Evolutionary conservation across 2,888 invertebrate species (phyloP).

Genomic region (Aporophyla lueneburgensis): DNA sequence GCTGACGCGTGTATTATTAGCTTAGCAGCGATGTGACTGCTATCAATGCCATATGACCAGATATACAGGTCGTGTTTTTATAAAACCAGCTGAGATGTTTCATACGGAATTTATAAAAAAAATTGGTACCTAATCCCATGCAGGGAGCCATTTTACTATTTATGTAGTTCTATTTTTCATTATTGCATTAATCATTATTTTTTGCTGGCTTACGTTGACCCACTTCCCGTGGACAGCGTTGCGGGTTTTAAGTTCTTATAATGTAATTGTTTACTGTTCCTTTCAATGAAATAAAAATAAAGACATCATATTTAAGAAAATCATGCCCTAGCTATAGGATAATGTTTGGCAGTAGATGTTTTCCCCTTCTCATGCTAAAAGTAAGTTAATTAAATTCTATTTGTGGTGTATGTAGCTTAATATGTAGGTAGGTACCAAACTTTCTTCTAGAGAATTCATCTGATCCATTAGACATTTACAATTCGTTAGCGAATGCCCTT

Average conservation of each 20-base stretch:
- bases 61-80: slow-evolving; percentile 21
- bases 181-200: too few relatives aligned
- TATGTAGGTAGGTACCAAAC: not conserved
- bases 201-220: too few relatives aligned
- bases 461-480: not conserved
- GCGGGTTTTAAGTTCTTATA: too few relatives aligned
- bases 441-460: not conserved
- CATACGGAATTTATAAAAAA: not conserved
- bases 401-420: not conserved
- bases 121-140: too few relatives aligned
- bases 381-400: not conserved
- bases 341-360: not conserved
- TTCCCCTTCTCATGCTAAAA: not conserved
- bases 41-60: slow-evolving; percentile 31
- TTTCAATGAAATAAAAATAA: too few relatives aligned
- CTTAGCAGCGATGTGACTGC: slow-evolving; percentile 20
- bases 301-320: not conserved
- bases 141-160: too few relatives aligned
- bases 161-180: not conserved
- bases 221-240: too few relatives aligned
- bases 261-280: too few relatives aligned
- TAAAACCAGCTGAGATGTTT: not conserved
- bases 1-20: slow-evolving; percentile 37
- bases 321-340: not conserved
- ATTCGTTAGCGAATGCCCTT: slow-evolving; percentile 6